phyloP scores from a whole-genome alignment of 2,113 vertebrate genomes.

The Tragelaphus buxtoni region DNA sequence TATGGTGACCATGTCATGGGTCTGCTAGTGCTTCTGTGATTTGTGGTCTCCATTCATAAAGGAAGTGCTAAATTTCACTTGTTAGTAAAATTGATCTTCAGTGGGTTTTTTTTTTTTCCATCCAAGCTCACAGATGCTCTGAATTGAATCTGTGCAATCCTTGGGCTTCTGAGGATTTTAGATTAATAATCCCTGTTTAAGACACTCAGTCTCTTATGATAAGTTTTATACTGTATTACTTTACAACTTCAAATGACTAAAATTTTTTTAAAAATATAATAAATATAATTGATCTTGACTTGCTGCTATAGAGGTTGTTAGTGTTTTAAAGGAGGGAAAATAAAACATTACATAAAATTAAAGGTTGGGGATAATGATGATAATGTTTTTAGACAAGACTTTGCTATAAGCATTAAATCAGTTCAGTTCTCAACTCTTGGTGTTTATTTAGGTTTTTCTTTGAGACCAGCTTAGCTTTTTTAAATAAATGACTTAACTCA shows the following conservation, averaged over 20 bases:
- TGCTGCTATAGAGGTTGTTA: background rate
- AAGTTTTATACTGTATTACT: background rate
- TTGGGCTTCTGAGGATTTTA: background rate
- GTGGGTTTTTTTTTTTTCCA: background rate
- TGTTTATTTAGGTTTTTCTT: background rate
- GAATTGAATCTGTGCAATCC: background rate
- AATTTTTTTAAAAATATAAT: background rate
- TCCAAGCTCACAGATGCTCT: background rate
- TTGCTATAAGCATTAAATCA: background rate
- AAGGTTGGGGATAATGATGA: background rate
- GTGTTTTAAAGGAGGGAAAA: background rate
- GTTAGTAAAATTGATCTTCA: slow-evolving; percentile 3
- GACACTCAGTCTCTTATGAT: background rate
- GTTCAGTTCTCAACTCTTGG: background rate
- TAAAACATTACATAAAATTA: background rate
- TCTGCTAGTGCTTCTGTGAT: background rate
- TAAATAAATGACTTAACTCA: background rate
- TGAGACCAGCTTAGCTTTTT: background rate
- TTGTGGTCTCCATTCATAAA: background rate
- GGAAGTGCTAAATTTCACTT: background rate
- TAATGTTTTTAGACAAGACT: background rate
- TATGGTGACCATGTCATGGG: background rate
- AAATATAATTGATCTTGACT: background rate
- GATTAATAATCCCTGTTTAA: background rate
- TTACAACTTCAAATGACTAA: background rate